phyloP scores from a whole-genome alignment of 2,113 vertebrate genomes.

The Ahaetulla prasina region DNA sequence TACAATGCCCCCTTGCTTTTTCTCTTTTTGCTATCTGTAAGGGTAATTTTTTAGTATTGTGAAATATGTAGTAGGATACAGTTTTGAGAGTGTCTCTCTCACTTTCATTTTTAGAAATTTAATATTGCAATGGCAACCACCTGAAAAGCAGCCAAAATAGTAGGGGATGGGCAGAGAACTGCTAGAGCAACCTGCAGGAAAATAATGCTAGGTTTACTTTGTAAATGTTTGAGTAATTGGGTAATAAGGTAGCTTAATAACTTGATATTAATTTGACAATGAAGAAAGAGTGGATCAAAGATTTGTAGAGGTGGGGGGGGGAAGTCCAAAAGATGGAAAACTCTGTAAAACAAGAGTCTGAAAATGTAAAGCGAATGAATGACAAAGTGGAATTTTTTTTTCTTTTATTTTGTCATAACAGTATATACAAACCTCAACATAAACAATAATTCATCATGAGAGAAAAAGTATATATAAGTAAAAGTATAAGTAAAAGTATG shows the following conservation, averaged over 20 bases:
- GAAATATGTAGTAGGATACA: not conserved
- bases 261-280: not conserved
- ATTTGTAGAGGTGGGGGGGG: not conserved
- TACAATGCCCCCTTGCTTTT: not conserved
- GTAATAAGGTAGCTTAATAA: not conserved
- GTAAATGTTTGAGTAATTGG: not conserved
- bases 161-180: not conserved
- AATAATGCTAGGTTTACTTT: not conserved
- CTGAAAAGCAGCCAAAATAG: not conserved
- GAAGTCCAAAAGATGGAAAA: no score
- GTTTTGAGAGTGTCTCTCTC: not conserved
- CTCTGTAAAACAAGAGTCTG: no score
- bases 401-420: no score
- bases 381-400: no score
- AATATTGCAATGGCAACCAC: not conserved
- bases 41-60: not conserved
- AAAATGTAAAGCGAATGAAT: no score
- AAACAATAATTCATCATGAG: no score
- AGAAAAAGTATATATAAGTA: no score
- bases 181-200: not conserved
- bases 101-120: not conserved
- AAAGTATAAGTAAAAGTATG: no score
- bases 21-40: not conserved
- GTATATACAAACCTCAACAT: no score
- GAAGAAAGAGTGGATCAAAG: not conserved